phyloP scores from a whole-genome alignment of 2,797 vertebrate species.

The Chloroceryle inda region DNA sequence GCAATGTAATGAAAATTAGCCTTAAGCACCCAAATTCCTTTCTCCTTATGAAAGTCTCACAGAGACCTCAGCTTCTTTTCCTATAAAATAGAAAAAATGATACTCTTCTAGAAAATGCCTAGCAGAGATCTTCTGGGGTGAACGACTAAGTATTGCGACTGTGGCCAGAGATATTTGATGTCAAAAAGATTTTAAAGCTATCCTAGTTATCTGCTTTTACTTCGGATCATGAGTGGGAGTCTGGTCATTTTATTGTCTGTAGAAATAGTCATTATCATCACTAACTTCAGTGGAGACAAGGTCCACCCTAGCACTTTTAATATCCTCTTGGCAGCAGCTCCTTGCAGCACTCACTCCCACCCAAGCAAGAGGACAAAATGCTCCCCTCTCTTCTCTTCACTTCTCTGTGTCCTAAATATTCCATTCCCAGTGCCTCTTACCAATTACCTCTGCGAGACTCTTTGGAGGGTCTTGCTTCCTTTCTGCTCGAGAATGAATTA shows the following conservation, averaged over 20 bases:
- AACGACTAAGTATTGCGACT: not conserved
- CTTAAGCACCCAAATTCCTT: not conserved
- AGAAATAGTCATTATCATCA: not conserved
- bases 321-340: not conserved
- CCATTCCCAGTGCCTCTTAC: conserved; percentile 41
- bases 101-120: not conserved
- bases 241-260: not conserved
- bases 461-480: conserved; percentile 47
- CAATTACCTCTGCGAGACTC: conserved; percentile 45
- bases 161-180: not conserved
- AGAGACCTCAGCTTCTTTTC: not conserved
- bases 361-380: not conserved
- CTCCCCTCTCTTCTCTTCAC: not conserved
- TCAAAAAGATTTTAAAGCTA: conserved; percentile 4
- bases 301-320: not conserved
- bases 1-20: conserved; percentile 18
- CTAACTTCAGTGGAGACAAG: not conserved
- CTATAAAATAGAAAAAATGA: not conserved
- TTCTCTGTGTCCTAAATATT: conserved; percentile 44
- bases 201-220: conserved; percentile 20
- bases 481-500: conserved; percentile 53
- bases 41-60: not conserved
- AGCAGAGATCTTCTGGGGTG: not conserved
- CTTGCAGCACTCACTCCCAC: not conserved
- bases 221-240: not conserved